Percentiles rank a stretch among this genome's conserved stretches.
These are phyloP conservation scores for Myiotriccus ornatus DNA, from an alignment of 2,797 vertebrate species.

Conservation along the genomic window DNA sequence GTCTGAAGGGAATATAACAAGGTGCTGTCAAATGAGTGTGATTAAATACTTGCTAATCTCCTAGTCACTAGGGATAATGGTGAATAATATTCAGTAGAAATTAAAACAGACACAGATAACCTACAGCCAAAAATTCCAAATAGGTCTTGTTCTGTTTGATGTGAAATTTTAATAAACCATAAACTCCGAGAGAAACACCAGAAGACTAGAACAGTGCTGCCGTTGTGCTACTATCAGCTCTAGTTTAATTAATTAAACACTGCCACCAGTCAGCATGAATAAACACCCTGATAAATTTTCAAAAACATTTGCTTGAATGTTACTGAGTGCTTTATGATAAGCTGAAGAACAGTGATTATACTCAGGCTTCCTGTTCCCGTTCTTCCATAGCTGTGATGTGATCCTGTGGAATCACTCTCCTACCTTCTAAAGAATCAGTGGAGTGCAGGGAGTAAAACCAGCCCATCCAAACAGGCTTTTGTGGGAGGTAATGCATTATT, in stretches of 20 bases:
- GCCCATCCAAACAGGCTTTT: not conserved
- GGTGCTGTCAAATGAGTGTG: not conserved
- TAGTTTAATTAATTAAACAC: not conserved
- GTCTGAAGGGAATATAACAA: not conserved
- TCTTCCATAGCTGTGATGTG: not conserved
- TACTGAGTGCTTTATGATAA: not conserved
- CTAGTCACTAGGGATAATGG: not conserved
- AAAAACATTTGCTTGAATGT: not conserved
- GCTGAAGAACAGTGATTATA: not conserved
- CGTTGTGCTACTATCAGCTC: not conserved
- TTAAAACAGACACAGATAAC: not conserved
- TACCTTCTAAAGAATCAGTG: not conserved
- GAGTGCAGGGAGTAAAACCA: not conserved
- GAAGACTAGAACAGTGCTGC: not conserved
- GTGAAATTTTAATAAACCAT: not conserved
- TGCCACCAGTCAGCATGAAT: not conserved
- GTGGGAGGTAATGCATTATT: not conserved
- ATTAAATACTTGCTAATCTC: not conserved
- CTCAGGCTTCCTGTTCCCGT: not conserved
- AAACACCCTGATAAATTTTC: not conserved
- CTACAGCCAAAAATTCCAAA: not conserved
- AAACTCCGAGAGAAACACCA: not conserved
- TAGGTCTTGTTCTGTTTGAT: not conserved
- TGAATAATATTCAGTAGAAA: not conserved
- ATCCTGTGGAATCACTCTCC: not conserved